phyloP scores from a whole-genome alignment of 2,888 invertebrate genomes.

The Trichogramma dendrolimi region DNA sequence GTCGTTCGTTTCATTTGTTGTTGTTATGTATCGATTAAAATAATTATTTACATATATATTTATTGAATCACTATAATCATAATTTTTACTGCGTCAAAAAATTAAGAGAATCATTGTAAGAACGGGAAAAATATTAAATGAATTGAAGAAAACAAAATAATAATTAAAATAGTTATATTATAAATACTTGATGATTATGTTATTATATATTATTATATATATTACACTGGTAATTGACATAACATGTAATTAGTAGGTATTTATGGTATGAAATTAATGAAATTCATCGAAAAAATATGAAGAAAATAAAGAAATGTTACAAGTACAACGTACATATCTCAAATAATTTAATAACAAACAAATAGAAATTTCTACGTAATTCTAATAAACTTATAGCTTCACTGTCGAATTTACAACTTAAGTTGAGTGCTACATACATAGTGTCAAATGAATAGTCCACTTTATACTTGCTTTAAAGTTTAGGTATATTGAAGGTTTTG shows the following conservation, averaged over 20 bases:
- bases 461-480: slow-evolving; percentile 22
- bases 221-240: slow-evolving; percentile 43
- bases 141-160: slow-evolving; percentile 27
- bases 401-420: slow-evolving; percentile 37
- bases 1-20: slow-evolving; percentile 26
- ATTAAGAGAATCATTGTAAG: slow-evolving; percentile 26
- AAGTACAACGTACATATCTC: slow-evolving; percentile 13
- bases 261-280: slow-evolving; percentile 32
- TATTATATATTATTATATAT: slow-evolving; percentile 40
- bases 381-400: slow-evolving; percentile 31
- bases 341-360: slow-evolving; percentile 13
- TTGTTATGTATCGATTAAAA: slow-evolving; percentile 32
- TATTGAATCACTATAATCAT: slow-evolving; percentile 30
- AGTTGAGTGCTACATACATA: slow-evolving; percentile 37
- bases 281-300: slow-evolving; percentile 33
- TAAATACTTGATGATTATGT: slow-evolving; percentile 39
- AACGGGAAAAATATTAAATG: slow-evolving; percentile 26
- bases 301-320: slow-evolving; percentile 35
- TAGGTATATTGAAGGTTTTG: slow-evolving; percentile 62
- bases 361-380: slow-evolving; percentile 14
- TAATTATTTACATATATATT: slow-evolving; percentile 31
- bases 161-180: slow-evolving; percentile 37
- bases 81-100: slow-evolving; percentile 29
- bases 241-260: slow-evolving; percentile 43
- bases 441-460: slow-evolving; percentile 37